Base-by-base conservation (phyloP, 2,888 invertebrate genomes). In the Meghimatium bilineatum region DNA sequence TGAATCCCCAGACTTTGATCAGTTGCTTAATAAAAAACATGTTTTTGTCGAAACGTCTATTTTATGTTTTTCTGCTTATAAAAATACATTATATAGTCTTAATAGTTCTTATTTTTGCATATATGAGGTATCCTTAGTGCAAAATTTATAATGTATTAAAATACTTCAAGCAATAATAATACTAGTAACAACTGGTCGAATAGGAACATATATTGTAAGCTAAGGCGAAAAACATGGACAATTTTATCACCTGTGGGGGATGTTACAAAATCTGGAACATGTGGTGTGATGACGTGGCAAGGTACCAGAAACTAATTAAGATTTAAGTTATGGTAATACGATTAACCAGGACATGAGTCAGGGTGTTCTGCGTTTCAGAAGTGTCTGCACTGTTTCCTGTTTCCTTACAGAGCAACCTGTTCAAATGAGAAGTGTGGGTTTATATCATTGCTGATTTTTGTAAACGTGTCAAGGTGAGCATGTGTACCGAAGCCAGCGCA, bases 241-340 rank as follows among this genome's bases (percentile, higher is more conserved):
- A 69, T 20, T 8, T 38, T 34, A 34, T 69, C 69, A 69, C 6
- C 23, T 20, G 69, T 34, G 44, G 20, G 1, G 1, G 67, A 26
- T 36, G 26, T 71, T 72, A n/a, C 44, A 44, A 72, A 72, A 44
- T 44, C 44, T n/a, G 44, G 72, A 72, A 44, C 72, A 72, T 2
- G n/a, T 10, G 29, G 71, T 72, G 44, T 44, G 44, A 49, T 72
- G 72, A 72, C 44, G 72, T 72, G 72, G 72, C 72, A 72, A n/a
- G n/a, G 38, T 44, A 72, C 44, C 72, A 72, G 44, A 38, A 44
- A 72, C 38, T 29, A 72, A 72, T 44, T 72, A 72, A 49, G 0
- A 44, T 29, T 14, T 8, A 29, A 12, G 72, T 1, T 38, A 44
- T 72, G 72, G 72, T 72, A 44, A 72, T 72, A n/a, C 38, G 26